phyloP scores from a whole-genome alignment of 2,888 invertebrate genomes.

The Apoderus coryli region DNA sequence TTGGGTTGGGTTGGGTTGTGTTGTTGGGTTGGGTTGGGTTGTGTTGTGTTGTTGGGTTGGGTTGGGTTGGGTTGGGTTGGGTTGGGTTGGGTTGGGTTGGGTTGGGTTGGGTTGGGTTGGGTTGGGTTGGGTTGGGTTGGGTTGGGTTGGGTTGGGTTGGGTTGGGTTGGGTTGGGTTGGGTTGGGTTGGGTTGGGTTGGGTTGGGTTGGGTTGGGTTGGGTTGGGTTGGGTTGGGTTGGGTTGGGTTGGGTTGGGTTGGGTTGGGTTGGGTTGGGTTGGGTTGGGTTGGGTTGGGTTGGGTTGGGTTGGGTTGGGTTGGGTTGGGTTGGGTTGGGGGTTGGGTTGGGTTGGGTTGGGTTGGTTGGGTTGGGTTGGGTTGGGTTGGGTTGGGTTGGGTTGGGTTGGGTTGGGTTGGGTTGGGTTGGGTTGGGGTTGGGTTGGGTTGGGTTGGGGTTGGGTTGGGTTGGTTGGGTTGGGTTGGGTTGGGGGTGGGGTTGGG shows the following conservation, averaged over 20 bases:
- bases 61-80: conserved; percentile 15
- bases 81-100: conserved; percentile 15
- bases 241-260: conserved; percentile 14
- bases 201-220: conserved; percentile 15
- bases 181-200: conserved; percentile 16
- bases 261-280: conserved; percentile 13
- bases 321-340: too few relatives aligned
- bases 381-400: conserved; percentile 15
- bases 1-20: too few relatives aligned
- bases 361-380: too few relatives aligned
- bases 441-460: too few relatives aligned
- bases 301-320: conserved; percentile 11
- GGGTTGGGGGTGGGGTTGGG: too few relatives aligned
- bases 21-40: conserved; percentile 13
- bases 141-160: conserved; percentile 17
- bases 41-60: conserved; percentile 13
- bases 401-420: too few relatives aligned
- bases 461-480: too few relatives aligned
- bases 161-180: conserved; percentile 15
- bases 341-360: too few relatives aligned
- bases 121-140: conserved; percentile 17
- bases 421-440: too few relatives aligned
- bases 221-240: conserved; percentile 16
- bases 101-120: conserved; percentile 17
- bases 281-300: conserved; percentile 11